A percentile compares a stretch with the other conserved stretches of the same genome.
phyloP scores from a whole-genome alignment of 2,797 vertebrate genomes.

The Malurus splendens region DNA sequence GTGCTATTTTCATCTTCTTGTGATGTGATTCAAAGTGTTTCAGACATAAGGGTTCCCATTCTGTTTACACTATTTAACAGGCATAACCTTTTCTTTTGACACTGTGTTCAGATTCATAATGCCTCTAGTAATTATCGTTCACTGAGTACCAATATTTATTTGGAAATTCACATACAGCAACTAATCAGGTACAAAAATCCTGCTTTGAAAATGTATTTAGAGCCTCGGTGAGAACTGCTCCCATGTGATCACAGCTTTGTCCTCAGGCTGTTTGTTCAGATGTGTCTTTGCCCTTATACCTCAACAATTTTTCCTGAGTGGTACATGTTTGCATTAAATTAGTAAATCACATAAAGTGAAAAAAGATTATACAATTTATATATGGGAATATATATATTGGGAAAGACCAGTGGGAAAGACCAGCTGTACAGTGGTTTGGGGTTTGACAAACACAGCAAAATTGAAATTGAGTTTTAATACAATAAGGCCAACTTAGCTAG shows the following conservation, averaged over 20 bases:
- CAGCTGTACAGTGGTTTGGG: neutral
- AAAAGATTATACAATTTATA: neutral
- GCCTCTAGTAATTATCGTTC: neutral
- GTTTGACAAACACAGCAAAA: neutral
- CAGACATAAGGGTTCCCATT: neutral
- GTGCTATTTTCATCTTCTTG: neutral
- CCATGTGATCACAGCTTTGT: neutral
- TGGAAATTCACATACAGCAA: conserved; percentile 9
- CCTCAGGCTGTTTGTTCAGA: neutral
- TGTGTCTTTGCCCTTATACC: neutral
- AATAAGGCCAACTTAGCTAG: neutral
- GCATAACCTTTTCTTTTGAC: conserved; percentile 2
- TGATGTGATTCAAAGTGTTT: neutral
- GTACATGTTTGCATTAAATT: neutral
- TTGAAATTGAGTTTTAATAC: neutral
- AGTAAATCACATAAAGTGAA: neutral
- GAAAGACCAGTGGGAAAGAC: neutral
- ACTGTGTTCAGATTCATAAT: neutral
- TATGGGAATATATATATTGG: too few relatives aligned
- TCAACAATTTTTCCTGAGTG: neutral
- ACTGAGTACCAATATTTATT: conserved; percentile 20
- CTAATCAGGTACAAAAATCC: neutral
- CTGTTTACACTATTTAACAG: neutral
- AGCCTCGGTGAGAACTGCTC: neutral
- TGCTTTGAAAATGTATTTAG: neutral